phyloP scores from a whole-genome alignment of 2,797 vertebrate species.

The Eurystomus glaucurus region DNA sequence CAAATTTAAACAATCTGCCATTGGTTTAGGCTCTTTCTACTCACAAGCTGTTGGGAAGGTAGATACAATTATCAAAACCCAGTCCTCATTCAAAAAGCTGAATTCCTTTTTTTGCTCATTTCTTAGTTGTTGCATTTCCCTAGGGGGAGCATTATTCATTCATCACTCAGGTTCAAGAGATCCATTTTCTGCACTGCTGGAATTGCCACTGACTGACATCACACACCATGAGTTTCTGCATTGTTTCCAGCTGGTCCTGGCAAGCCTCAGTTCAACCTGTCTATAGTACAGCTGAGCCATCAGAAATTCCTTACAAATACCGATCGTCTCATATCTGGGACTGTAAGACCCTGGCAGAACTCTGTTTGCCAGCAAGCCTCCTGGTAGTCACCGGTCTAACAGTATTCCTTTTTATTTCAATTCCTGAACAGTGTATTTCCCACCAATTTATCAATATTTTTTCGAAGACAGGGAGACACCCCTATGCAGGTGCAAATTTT shows the following conservation, averaged over 20 bases:
- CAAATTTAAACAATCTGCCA: neutral
- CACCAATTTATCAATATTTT: neutral
- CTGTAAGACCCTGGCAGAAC: neutral
- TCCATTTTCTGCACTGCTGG: neutral
- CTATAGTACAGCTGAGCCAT: fast-evolving
- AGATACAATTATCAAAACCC: neutral
- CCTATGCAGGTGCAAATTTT: neutral
- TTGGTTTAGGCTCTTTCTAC: neutral
- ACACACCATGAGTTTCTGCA: fast-evolving
- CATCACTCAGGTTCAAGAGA: neutral
- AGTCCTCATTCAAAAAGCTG: neutral
- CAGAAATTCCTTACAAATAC: neutral
- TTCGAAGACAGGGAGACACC: neutral
- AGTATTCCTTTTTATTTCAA: neutral
- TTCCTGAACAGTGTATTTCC: neutral
- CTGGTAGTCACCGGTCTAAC: neutral
- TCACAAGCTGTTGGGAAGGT: neutral
- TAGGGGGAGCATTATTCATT: neutral
- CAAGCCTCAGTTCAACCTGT: neutral
- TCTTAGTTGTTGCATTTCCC: neutral
- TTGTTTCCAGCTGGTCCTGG: neutral
- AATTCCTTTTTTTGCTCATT: neutral
- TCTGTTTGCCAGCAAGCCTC: neutral
- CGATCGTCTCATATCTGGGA: neutral
- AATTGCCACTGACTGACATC: neutral